A percentile compares a stretch with the other conserved stretches of the same genome.
phyloP scores from a whole-genome alignment of 1,140 invertebrate genomes.

The Ditylenchus dipsaci region DNA sequence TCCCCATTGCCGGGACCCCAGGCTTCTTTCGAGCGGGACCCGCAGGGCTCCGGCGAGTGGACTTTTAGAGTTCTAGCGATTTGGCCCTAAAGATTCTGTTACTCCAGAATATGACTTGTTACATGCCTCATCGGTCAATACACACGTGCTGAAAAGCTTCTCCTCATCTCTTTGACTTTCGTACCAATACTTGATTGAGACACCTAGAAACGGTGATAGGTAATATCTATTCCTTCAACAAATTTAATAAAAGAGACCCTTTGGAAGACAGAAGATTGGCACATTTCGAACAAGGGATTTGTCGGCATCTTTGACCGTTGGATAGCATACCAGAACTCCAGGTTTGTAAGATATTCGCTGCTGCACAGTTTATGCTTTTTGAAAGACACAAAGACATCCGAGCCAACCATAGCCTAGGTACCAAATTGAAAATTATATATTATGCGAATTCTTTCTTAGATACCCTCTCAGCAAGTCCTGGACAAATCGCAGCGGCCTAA shows the following conservation, averaged over 20 bases:
- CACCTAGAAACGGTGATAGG: constrained; percentile 71
- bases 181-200: constrained; percentile 91
- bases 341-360: constrained; percentile 64
- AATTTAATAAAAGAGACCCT: too few species aligned
- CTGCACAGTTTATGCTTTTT: constrained; percentile 97
- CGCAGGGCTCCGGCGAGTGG: too few species aligned
- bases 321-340: constrained; percentile 58
- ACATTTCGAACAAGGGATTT: constrained; percentile 79
- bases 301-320: constrained; percentile 68
- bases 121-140: constrained; percentile 75
- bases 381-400: constrained; percentile 93
- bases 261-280: constrained; percentile 92
- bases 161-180: constrained; percentile 72
- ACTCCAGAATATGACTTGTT: too few species aligned
- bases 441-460: too few species aligned
- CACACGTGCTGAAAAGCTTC: constrained; percentile 93
- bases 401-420: constrained; percentile 67
- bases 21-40: too few species aligned
- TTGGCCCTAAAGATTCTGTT: too few species aligned
- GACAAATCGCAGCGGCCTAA: too few species aligned
- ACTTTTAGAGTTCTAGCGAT: too few species aligned
- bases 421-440: neutral
- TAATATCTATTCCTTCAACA: too few species aligned
- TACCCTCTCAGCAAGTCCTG: too few species aligned
- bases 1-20: too few species aligned